Conservation (phyloP, 2,888 invertebrate genomes). For the Bembecia ichneumoniformis region DNA sequence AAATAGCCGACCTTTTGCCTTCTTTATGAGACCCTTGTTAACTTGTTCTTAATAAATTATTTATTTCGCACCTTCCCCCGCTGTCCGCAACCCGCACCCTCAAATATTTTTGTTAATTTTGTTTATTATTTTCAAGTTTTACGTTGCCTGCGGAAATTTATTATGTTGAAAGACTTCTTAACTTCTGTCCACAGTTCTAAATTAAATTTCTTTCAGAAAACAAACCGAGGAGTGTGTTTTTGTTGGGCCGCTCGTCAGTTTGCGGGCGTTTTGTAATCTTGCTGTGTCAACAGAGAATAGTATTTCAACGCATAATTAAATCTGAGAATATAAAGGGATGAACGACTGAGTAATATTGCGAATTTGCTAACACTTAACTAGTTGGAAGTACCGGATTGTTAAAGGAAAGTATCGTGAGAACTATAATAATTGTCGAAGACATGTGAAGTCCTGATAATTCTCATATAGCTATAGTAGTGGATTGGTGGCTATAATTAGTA, state of each 20-base stretch:
- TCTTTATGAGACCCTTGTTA: constrained; percentile 72
- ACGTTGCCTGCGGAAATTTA: constrained; percentile 25
- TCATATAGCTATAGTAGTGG: no score
- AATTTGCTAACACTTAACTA: not conserved
- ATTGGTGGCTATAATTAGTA: no score
- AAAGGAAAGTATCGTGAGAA: no score
- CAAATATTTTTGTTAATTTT: constrained; percentile 50
- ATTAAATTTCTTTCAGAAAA: not conserved
- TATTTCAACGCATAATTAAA: not conserved
- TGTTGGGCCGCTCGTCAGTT: not conserved
- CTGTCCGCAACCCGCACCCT: constrained; percentile 8
- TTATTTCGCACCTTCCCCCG: constrained; percentile 39
- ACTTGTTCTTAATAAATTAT: constrained; percentile 71
- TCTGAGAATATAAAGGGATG: not conserved
- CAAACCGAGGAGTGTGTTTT: not conserved
- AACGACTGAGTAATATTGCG: not conserved
- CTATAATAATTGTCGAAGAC: no score
- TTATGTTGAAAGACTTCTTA: constrained; percentile 20
- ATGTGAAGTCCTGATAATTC: no score
- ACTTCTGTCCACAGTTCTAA: constrained; percentile 4
- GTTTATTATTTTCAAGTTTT: constrained; percentile 47
- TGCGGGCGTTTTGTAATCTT: not conserved
- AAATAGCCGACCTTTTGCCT: constrained; percentile 71
- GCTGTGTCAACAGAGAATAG: not conserved
- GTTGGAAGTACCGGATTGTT: no score